phyloP scores from a whole-genome alignment of 2,113 vertebrate genomes.

The Eulemur rufifrons region DNA sequence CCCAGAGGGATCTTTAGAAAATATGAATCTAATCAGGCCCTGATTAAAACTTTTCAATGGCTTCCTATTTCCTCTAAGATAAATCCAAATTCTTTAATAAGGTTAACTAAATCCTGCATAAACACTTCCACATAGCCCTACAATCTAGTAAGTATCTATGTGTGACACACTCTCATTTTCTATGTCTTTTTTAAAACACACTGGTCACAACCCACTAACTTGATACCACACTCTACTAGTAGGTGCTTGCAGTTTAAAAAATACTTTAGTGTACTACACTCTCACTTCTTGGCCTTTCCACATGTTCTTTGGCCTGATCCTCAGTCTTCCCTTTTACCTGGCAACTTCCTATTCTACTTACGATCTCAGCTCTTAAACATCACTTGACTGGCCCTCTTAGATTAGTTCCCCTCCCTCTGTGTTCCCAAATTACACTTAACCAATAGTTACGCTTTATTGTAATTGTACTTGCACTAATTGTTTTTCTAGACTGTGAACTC shows the following conservation, averaged over 20 bases:
- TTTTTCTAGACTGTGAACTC: background rate
- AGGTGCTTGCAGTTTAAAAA: background rate
- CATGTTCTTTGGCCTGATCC: background rate
- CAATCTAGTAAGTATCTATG: background rate
- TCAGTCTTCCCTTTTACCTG: background rate
- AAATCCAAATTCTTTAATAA: constrained; percentile 31
- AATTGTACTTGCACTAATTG: background rate
- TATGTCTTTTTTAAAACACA: background rate
- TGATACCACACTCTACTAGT: background rate
- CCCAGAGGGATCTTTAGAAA: constrained; percentile 8
- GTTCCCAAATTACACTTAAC: background rate
- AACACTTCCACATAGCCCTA: background rate
- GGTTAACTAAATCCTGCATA: background rate
- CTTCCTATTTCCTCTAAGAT: background rate
- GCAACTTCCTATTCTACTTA: background rate
- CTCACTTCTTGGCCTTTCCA: background rate
- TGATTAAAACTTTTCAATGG: background rate
- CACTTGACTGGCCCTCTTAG: background rate
- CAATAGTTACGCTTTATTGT: background rate
- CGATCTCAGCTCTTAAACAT: background rate
- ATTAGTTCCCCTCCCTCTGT: background rate
- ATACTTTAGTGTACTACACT: background rate
- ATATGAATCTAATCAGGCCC: background rate
- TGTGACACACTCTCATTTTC: background rate
- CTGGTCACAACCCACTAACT: background rate